phyloP scores from a whole-genome alignment of 2,113 vertebrate species.

The Myotis brandtii region DNA sequence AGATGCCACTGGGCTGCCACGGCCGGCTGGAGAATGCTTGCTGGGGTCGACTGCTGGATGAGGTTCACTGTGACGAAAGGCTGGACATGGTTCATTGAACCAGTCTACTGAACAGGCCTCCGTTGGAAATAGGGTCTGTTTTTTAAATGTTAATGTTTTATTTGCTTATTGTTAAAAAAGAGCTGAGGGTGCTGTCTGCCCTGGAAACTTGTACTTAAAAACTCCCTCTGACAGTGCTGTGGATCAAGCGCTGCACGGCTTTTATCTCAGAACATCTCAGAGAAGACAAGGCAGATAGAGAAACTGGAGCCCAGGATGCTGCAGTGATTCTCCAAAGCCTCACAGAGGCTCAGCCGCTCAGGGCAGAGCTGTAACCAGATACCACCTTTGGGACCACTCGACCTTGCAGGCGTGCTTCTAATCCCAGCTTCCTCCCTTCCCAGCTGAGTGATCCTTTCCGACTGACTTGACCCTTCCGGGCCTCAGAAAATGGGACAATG shows the following conservation, averaged over 20 bases:
- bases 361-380: background rate
- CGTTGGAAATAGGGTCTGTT: background rate
- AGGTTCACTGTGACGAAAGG: background rate
- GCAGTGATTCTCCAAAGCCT: background rate
- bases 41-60: rapidly evolving
- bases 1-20: background rate
- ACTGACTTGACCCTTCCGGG: background rate
- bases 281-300: background rate
- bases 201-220: background rate
- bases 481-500: background rate
- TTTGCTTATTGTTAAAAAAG: conserved; percentile 42
- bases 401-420: background rate
- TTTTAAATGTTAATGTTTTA: background rate
- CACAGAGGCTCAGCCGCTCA: background rate
- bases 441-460: background rate
- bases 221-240: background rate
- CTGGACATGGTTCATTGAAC: background rate
- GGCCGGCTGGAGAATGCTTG: background rate
- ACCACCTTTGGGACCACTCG: background rate
- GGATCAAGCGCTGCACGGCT: background rate
- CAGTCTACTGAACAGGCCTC: background rate
- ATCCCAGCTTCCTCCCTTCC: background rate
- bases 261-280: background rate
- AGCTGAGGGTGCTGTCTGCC: background rate
- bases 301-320: background rate